Evolutionary conservation across 2,888 invertebrate species (phyloP), one percentile per base, ranked within the genome.

Genomic region (Biston stratarius): DNA sequence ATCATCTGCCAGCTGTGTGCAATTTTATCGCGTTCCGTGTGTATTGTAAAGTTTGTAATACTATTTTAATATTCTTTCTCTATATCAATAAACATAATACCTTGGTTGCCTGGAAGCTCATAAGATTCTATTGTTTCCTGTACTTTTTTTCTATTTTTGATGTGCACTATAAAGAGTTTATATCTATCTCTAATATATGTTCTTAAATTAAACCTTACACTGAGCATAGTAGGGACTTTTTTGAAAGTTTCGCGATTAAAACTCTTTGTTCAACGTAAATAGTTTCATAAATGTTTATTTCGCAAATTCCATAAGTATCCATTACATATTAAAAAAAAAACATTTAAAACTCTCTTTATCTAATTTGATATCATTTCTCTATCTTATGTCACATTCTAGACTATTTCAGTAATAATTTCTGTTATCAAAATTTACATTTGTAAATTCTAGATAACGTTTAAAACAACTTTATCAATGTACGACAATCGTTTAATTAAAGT

Each of bases 1-100:
- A 80, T 79, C 74, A 73, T 74, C 76, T 73, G 75, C 78, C 76
- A 79, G 74, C 77, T 77, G 79, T 73, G 71, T 72, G 66, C 56
- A 72, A 57, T 62, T 61, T 63, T 64, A 61, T 49, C 57, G 40
- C 65, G 61, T 69, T 73, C 60, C 70, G 70, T 34, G 58, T 69
- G 42, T 58, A 44, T 11, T 36, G 47, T 6, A 24, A 59, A 49
- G n/a, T 53, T 40, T 49, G 33, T 6, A 55, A 36, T 15, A 33
- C 24, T 10, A 38, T 58, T 58, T 47, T 45, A 52, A 42, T 36
- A 44, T 10, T 48, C 40, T 57, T 63, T 63, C 57, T 15, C 49
- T 62, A 33, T 15, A 12, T 33, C 44, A 0, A n/a, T n/a, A 44
- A 12, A 34, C 57, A 44, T 34, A 14, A 42, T 12, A 47, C 42